These are phyloP conservation scores for Dendrocopos noguchii DNA, from an alignment of 2,113 vertebrate genomes.

Conservation along the genomic window DNA sequence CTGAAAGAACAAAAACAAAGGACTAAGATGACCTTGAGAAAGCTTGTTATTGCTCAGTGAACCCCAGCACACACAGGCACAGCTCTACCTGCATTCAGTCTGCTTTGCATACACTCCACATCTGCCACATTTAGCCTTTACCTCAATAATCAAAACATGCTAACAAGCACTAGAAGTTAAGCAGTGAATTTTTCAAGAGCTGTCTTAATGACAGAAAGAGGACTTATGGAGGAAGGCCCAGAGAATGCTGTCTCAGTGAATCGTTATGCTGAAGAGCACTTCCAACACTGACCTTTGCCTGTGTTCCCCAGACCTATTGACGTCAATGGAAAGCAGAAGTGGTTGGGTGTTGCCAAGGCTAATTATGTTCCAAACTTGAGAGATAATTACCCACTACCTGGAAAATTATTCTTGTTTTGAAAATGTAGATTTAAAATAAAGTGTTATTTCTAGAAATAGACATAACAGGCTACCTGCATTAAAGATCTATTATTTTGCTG, in stretches of 20 bases:
- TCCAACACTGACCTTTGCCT: background rate
- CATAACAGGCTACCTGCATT: background rate
- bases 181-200: background rate
- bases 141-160: background rate
- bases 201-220: background rate
- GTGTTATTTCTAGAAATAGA: background rate
- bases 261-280: background rate
- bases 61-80: background rate
- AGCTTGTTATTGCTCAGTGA: background rate
- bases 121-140: background rate
- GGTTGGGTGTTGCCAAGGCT: background rate
- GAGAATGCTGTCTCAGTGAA: background rate
- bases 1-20: background rate
- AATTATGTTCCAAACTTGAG: background rate
- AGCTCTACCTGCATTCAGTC: background rate
- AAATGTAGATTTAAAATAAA: background rate
- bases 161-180: slow-evolving; percentile 3
- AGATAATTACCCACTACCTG: background rate
- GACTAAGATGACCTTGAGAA: background rate
- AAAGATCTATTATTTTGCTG: background rate
- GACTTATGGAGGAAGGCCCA: background rate
- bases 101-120: background rate
- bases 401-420: background rate
- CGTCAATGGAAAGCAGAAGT: background rate
- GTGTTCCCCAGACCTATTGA: background rate